phyloP scores from a whole-genome alignment of 2,797 vertebrate species.

The Lycodopsis pacificus region DNA sequence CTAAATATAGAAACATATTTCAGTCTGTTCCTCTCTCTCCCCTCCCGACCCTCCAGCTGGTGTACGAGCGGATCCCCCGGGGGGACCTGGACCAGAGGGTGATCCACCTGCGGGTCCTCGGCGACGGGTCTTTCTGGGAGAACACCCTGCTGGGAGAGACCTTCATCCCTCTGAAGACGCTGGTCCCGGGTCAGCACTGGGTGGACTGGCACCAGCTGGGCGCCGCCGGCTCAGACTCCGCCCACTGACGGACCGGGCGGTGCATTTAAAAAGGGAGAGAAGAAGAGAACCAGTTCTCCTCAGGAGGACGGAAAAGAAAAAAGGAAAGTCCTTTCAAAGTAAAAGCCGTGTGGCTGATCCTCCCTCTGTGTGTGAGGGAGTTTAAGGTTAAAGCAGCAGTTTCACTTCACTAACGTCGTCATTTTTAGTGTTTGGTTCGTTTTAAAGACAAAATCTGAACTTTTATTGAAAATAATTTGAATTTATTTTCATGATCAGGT shows the following conservation, averaged over 20 bases:
- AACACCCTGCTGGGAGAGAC: slow-evolving; percentile 94
- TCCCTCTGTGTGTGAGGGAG: slow-evolving; percentile 57
- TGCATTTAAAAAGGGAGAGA: background rate
- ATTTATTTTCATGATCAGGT: background rate
- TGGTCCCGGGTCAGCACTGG: slow-evolving; percentile 91
- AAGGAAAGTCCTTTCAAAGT: slow-evolving; percentile 56
- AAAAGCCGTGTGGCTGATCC: slow-evolving; percentile 61
- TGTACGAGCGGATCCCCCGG: slow-evolving; percentile 92
- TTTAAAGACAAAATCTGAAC: background rate
- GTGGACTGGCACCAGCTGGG: slow-evolving; percentile 94
- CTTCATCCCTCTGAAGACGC: slow-evolving; percentile 89
- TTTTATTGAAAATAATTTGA: background rate
- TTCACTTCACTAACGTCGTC: slow-evolving; percentile 6
- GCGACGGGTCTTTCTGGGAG: slow-evolving; percentile 96
- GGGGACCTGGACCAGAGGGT: slow-evolving; percentile 94
- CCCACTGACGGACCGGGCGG: slow-evolving; percentile 64
- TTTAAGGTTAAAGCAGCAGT: slow-evolving; percentile 34
- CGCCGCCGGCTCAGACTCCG: slow-evolving; percentile 78
- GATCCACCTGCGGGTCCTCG: slow-evolving; percentile 93
- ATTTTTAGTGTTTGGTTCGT: background rate
- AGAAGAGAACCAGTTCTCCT: slow-evolving; percentile 11
- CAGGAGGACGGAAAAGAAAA: background rate
- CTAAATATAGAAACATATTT: background rate
- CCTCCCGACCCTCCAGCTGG: slow-evolving; percentile 82
- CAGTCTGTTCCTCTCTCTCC: background rate